A percentile compares a stretch with the other conserved stretches of the same genome.
These are phyloP conservation scores for Labeo catla DNA, from an alignment of 2,113 vertebrate genomes.

Conservation along the genomic window DNA sequence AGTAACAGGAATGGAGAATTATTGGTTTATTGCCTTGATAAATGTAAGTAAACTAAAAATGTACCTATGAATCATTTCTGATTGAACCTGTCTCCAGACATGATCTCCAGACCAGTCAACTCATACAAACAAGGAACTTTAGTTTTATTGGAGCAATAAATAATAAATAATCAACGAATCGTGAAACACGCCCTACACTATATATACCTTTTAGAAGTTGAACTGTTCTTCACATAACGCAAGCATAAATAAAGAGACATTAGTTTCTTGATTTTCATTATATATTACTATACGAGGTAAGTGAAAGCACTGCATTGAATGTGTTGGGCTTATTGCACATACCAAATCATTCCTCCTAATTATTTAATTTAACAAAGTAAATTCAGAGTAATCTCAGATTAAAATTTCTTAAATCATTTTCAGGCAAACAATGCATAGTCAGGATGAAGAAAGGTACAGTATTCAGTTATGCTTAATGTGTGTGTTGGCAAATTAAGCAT, in stretches of 20 bases:
- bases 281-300: background rate
- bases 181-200: background rate
- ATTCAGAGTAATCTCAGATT: background rate
- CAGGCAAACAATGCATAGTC: background rate
- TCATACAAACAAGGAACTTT: background rate
- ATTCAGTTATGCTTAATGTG: background rate
- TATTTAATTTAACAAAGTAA: background rate
- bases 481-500: background rate
- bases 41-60: background rate
- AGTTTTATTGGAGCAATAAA: background rate
- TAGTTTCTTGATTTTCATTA: background rate
- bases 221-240: background rate
- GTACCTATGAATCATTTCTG: background rate
- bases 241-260: background rate
- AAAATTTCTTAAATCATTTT: background rate
- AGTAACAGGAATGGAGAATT: no score
- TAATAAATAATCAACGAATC: background rate
- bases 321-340: background rate
- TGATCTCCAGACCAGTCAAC: background rate
- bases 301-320: background rate
- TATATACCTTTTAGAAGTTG: background rate
- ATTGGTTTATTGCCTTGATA: no score
- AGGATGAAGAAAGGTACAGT: conserved; percentile 11
- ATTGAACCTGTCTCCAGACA: background rate
- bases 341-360: background rate